Conservation (phyloP, 2,888 invertebrate genomes). For the Hanleya hanleyi region DNA sequence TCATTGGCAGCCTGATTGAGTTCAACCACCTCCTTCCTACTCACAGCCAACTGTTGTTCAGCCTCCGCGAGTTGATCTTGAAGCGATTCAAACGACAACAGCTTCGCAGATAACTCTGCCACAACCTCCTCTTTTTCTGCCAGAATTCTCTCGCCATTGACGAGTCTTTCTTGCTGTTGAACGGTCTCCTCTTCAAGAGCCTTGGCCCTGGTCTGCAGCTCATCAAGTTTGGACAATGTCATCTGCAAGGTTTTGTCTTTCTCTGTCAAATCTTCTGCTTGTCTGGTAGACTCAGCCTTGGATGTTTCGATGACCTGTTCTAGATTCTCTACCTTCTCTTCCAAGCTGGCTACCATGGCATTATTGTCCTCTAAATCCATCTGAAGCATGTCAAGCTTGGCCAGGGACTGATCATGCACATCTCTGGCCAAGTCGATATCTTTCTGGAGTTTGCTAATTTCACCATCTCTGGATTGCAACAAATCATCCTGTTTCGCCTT, state of each 20-base stretch:
- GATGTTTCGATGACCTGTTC: conserved; percentile 29
- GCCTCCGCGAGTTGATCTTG: neutral
- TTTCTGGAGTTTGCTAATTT: conserved; percentile 17
- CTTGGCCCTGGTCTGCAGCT: conserved; percentile 13
- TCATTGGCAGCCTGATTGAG: neutral
- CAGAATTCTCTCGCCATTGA: neutral
- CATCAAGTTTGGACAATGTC: conserved; percentile 21
- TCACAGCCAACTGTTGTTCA: neutral
- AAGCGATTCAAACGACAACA: neutral
- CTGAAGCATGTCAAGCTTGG: conserved; percentile 42
- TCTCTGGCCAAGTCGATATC: conserved; percentile 25
- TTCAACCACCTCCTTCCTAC: neutral
- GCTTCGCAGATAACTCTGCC: neutral
- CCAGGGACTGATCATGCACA: conserved; percentile 25
- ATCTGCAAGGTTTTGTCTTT: conserved; percentile 22
- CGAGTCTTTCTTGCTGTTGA: conserved; percentile 20
- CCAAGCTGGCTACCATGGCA: conserved; percentile 16
- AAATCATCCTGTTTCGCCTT: conserved; percentile 23
- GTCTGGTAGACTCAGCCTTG: conserved; percentile 26
- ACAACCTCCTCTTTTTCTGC: conserved; percentile 22
- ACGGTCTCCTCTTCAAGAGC: conserved; percentile 11
- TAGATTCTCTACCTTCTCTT: conserved; percentile 17
- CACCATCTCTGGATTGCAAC: conserved; percentile 15
- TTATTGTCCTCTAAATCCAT: conserved; percentile 37
- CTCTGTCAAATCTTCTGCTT: conserved; percentile 22